These are phyloP conservation scores for Ischnus inquisitorius DNA, from an alignment of 2,888 invertebrate genomes.

Conservation along the genomic window DNA sequence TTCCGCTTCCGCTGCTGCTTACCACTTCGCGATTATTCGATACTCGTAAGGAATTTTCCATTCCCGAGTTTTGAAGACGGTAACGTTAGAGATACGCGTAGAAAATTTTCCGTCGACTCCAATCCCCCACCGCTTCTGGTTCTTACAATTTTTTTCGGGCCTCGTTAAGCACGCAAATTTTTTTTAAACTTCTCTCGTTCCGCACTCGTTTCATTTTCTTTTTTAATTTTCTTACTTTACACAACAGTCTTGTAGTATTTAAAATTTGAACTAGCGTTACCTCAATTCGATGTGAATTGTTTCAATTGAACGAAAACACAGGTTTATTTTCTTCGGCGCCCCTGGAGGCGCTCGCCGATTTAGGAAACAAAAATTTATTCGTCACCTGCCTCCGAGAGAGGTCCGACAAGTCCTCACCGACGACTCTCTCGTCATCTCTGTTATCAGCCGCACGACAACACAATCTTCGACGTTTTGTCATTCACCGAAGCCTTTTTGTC, in stretches of 20 bases:
- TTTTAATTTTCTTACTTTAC: background rate
- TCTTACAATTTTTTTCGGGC: background rate
- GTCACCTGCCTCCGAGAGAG: constrained; percentile 52
- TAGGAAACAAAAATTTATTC: constrained; percentile 31
- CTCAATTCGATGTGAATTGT: background rate
- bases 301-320: background rate
- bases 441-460: constrained; percentile 8
- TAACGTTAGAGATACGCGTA: constrained; percentile 22
- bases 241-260: background rate
- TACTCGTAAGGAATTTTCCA: constrained; percentile 61
- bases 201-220: background rate
- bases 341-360: constrained; percentile 9
- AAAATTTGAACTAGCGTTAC: background rate
- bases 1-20: constrained; percentile 46
- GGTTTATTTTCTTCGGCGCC: background rate
- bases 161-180: background rate
- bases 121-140: background rate
- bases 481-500: background rate
- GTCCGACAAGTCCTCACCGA: constrained; percentile 30
- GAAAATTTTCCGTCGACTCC: constrained; percentile 2
- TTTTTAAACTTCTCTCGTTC: background rate
- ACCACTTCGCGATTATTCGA: constrained; percentile 52
- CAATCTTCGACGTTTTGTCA: background rate
- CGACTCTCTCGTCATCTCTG: constrained; percentile 52
- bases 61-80: constrained; percentile 47